These are phyloP conservation scores for Leucania comma DNA, from an alignment of 2,888 invertebrate species.

Conservation along the genomic window DNA sequence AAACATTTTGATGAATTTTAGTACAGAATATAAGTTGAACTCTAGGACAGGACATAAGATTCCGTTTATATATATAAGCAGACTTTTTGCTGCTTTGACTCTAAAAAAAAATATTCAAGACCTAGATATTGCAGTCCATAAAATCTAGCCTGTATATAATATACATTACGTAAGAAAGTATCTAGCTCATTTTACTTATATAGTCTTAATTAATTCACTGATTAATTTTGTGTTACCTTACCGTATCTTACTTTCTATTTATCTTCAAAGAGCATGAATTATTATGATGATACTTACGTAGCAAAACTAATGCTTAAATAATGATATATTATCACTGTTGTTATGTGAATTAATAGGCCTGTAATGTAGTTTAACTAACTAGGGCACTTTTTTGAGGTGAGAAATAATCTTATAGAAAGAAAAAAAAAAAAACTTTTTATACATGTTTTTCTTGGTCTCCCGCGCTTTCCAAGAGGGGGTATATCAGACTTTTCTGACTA, in stretches of 20 bases:
- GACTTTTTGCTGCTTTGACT: not conserved
- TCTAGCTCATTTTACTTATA: not conserved
- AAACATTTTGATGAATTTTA: too few species aligned
- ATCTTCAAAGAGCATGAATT: not conserved
- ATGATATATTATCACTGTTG: not conserved
- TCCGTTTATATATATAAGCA: too few species aligned
- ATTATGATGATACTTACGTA: slow-evolving; percentile 27
- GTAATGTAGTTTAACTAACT: not conserved
- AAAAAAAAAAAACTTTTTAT: too few species aligned
- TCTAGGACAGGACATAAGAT: too few species aligned
- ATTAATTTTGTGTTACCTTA: slow-evolving; percentile 1
- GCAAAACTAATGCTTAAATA: slow-evolving; percentile 3
- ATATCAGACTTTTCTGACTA: too few species aligned
- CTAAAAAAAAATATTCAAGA: not conserved
- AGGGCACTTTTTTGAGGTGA: too few species aligned
- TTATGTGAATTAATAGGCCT: not conserved
- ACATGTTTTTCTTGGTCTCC: too few species aligned
- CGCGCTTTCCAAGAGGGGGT: too few species aligned
- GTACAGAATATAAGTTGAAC: too few species aligned
- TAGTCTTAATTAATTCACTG: slow-evolving; percentile 5
- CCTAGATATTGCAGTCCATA: not conserved
- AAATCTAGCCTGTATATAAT: not conserved
- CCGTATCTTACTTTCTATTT: slow-evolving; percentile 38
- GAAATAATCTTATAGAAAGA: too few species aligned
- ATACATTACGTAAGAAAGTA: too few species aligned